phyloP scores from a whole-genome alignment of 2,797 vertebrate species.

The Poecilia wingei region DNA sequence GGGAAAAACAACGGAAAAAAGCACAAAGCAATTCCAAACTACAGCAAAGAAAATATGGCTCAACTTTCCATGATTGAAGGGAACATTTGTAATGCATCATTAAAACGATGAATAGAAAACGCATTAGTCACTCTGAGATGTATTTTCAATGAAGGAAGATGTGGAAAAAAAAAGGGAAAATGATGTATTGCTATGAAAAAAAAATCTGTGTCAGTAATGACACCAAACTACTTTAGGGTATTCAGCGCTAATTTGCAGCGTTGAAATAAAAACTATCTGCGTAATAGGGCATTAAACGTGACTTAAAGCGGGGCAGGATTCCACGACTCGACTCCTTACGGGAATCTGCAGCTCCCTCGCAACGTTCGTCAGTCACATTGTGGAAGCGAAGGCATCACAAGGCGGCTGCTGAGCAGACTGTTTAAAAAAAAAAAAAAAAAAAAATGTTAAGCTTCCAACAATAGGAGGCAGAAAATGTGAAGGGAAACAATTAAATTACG shows the following conservation, averaged over 20 bases:
- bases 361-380: conserved; percentile 81
- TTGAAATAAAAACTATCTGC: conserved; percentile 37
- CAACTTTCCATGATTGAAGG: not conserved
- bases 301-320: conserved; percentile 57
- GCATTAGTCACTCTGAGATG: not conserved
- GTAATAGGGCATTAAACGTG: conserved; percentile 45
- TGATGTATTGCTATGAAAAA: not conserved
- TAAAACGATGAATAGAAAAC: not conserved
- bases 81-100: not conserved
- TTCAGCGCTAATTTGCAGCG: conserved; percentile 29
- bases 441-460: conserved; percentile 87
- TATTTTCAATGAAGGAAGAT: not conserved
- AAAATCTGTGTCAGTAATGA: not conserved
- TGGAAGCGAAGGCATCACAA: conserved; percentile 79
- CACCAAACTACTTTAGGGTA: conserved; percentile 5
- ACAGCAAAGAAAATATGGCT: conserved; percentile 9
- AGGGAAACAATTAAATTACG: conserved; percentile 90
- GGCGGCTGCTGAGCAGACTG: conserved; percentile 78
- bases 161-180: not conserved
- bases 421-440: not conserved
- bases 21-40: conserved; percentile 19
- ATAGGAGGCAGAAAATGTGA: conserved; percentile 86
- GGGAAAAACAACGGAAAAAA: not conserved
- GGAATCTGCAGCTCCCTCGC: conserved; percentile 70
- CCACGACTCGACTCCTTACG: conserved; percentile 46